Evolutionary conservation across 2,113 vertebrate species (phyloP).

Genomic region (Eurystomus gularis): DNA sequence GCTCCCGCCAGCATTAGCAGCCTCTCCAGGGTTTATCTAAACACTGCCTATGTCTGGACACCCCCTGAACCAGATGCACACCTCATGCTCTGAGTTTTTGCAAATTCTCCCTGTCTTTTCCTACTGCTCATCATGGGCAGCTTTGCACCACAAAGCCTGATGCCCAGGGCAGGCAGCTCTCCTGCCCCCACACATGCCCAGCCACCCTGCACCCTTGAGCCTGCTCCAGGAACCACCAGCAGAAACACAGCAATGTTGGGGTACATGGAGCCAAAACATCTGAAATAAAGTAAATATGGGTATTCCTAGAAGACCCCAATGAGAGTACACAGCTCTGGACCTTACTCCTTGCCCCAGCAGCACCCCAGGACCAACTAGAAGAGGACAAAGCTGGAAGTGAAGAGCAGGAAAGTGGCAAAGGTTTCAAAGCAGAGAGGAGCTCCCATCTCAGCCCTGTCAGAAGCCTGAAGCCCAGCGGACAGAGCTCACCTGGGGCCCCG

Average conservation of each 20-base stretch:
- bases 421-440: not conserved
- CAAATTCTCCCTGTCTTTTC: not conserved
- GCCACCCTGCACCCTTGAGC: not conserved
- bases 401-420: not conserved
- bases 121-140: fast-evolving
- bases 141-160: fast-evolving
- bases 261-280: not conserved
- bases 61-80: not conserved
- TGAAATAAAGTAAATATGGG: not conserved
- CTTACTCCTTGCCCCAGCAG: not conserved
- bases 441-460: not conserved
- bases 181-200: fast-evolving
- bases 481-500: not conserved
- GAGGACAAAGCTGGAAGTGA: not conserved
- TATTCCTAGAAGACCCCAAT: not conserved
- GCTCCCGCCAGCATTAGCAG: not conserved
- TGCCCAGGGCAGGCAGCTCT: not conserved
- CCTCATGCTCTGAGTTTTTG: not conserved
- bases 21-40: not conserved
- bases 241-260: not conserved
- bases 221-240: not conserved
- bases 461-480: fast-evolving
- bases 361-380: not conserved
- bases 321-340: too few species aligned
- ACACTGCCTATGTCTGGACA: fast-evolving